These are phyloP conservation scores for Sapajus apella DNA, from an alignment of 2,113 vertebrate genomes.

Conservation along the genomic window DNA sequence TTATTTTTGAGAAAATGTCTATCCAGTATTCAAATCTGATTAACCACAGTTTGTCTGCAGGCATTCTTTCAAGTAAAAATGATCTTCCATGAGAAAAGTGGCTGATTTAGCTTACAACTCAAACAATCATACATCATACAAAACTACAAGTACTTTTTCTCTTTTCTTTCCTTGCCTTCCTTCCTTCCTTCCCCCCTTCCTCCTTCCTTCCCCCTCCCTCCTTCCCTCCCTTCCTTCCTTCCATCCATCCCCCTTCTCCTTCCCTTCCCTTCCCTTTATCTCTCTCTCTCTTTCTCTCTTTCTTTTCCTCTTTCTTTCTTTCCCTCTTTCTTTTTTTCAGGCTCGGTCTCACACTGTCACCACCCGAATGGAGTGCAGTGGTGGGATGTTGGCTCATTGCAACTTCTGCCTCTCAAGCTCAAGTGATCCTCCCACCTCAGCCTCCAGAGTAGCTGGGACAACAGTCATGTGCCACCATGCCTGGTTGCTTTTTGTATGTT, in stretches of 20 bases:
- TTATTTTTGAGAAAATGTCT: background rate
- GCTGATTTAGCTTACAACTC: background rate
- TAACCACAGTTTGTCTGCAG: background rate
- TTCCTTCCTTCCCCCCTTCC: no score
- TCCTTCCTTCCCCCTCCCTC: no score
- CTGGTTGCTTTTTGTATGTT: background rate
- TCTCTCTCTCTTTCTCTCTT: no score
- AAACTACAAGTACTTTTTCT: background rate
- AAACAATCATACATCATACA: background rate
- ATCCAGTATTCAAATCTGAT: background rate
- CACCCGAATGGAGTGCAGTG: background rate
- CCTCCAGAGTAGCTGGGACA: background rate
- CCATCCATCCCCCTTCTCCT: accelerated
- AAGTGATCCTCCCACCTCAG: background rate
- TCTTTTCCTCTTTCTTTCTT: no score
- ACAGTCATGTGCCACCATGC: background rate
- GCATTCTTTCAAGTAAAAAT: background rate
- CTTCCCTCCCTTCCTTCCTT: accelerated
- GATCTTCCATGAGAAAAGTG: background rate
- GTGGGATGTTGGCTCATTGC: background rate
- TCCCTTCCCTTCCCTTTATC: accelerated
- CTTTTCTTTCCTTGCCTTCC: no score
- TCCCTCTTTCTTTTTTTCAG: background rate
- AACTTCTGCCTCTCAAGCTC: background rate
- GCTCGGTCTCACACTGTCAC: background rate